Evolutionary conservation across 1,140 invertebrate species (phyloP).

Genomic region (Oppia nitens): DNA sequence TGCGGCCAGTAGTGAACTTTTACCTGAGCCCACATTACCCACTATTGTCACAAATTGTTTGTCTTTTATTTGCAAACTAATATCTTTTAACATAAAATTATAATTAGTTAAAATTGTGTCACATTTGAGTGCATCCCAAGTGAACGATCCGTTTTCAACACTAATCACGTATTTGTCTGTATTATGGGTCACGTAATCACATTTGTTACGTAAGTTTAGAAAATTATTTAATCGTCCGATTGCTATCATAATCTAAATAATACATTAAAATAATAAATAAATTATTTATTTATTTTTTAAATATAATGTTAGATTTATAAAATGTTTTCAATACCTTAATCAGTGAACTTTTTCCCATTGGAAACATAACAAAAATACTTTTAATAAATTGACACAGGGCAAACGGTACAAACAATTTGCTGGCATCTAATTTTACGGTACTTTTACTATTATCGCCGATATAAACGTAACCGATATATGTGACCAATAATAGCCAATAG

Average conservation of each 20-base stretch:
- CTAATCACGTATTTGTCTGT: slow-evolving; percentile 15
- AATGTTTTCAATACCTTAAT: too few species aligned
- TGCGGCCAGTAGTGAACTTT: too few species aligned
- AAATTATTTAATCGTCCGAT: slow-evolving; percentile 28
- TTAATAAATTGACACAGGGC: slow-evolving; percentile 96
- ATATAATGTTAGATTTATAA: slow-evolving; percentile 20
- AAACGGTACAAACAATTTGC: slow-evolving; percentile 86
- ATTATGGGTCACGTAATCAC: slow-evolving; percentile 25
- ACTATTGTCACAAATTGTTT: slow-evolving; percentile 61
- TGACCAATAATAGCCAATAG: slow-evolving; percentile 25
- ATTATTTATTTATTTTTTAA: slow-evolving; percentile 30
- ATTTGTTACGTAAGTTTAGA: slow-evolving; percentile 27
- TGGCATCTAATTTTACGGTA: slow-evolving; percentile 58
- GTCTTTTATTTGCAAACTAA: slow-evolving; percentile 47
- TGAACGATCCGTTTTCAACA: slow-evolving; percentile 20
- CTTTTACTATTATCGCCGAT: slow-evolving; percentile 25
- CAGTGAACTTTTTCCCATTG: too few species aligned
- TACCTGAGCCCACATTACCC: slow-evolving; percentile 67
- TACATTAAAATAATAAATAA: neutral
- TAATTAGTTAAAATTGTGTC: too few species aligned
- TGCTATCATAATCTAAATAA: slow-evolving; percentile 24
- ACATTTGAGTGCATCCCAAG: slow-evolving; percentile 19
- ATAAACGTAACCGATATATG: slow-evolving; percentile 77
- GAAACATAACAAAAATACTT: too few species aligned
- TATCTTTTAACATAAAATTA: slow-evolving; percentile 44